Evolutionary conservation across 1,140 invertebrate genomes (phyloP), one percentile per base, ranked within the genome.

Genomic region (Drosophila bocqueti): DNA sequence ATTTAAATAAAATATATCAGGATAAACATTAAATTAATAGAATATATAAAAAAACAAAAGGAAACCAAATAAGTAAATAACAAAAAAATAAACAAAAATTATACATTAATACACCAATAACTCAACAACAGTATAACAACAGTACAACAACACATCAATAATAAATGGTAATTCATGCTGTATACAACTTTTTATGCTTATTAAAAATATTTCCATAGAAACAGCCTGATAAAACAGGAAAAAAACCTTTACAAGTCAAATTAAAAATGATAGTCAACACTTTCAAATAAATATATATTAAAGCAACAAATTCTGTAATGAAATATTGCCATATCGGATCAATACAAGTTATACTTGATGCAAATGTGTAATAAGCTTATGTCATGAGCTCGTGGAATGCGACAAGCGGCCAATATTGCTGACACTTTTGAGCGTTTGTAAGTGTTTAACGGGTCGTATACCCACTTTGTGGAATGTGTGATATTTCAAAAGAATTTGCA

Each of bases 371-470:
- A 7, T 24, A 9, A 6, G 52, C 34, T 38, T 24, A 55, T 55
- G 34, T 38, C 34, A 55, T 38, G 52, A 36, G 18, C 18, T 24
- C 36, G 34, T 24, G 21, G 52, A 55, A 55, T 24, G 52, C 34
- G 7, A 62, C 63, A 43, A n/a, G 26, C 11, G 16, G 21, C 54
- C 18, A 60, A 65, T 62, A 65, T 34, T 16, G 11, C 40, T 16
- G 57, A 62, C 63, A 65, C 21, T 26, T 34, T 34, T 61, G 11
- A 45, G 29, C n/a, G 18, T 61, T 62, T 62, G 24, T 34, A 21
- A 8, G 16, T 26, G 63, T 63, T 63, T 9, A 66, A 46, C 58
- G 18, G 42, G 58, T 62, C 63, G 63, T 65, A 65, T 63, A 29
- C 58, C 40, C 60, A 31, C 62, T 63, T 34, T 65, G 21, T 45